Conservation (phyloP, 2,797 vertebrate species). For the Cirrhinus mrigala region DNA sequence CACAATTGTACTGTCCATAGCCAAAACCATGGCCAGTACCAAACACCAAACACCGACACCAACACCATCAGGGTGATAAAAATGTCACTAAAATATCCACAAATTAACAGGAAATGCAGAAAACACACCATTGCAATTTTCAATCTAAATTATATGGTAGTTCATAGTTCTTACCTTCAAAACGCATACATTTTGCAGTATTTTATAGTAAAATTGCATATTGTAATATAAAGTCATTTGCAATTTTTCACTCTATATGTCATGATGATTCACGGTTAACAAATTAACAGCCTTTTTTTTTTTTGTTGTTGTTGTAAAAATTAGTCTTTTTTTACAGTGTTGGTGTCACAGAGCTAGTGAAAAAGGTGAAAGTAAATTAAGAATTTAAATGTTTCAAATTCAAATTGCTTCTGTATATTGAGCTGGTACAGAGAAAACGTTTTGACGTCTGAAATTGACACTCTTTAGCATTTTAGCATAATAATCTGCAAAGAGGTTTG, state of each 20-base stretch:
- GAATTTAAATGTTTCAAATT: neutral
- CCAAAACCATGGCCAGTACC: too few relatives aligned
- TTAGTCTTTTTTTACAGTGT: neutral
- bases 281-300: neutral
- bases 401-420: neutral
- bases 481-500: neutral
- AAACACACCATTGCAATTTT: neutral
- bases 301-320: too few relatives aligned
- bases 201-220: conserved; percentile 4
- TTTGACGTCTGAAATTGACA: neutral
- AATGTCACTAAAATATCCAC: neutral
- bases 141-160: neutral
- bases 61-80: neutral
- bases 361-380: neutral
- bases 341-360: neutral
- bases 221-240: neutral
- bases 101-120: neutral
- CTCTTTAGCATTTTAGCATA: neutral
- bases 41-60: too few relatives aligned
- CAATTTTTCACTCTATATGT: neutral
- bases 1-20: neutral
- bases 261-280: neutral
- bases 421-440: neutral
- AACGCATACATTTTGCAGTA: neutral
- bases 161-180: neutral